Evolutionary conservation across 2,888 invertebrate species (phyloP).

Genomic region (Tholera decimalis): DNA sequence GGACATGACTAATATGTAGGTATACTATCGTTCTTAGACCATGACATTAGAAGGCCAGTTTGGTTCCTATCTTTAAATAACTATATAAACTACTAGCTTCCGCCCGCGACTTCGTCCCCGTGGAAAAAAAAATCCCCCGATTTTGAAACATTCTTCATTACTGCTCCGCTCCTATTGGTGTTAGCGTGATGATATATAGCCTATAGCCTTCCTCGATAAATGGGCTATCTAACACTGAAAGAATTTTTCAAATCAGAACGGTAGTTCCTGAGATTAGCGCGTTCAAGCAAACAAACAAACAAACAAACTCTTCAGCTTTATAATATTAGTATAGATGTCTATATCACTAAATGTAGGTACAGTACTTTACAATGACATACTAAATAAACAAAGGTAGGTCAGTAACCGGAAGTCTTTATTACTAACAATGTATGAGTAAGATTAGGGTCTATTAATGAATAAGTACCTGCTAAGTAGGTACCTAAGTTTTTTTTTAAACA

Average conservation of each 20-base stretch:
- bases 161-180: too few relatives aligned
- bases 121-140: too few relatives aligned
- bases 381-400: constrained; percentile 69
- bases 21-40: constrained; percentile 1
- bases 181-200: too few relatives aligned
- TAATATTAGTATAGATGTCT: too few relatives aligned
- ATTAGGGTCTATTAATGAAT: constrained; percentile 40
- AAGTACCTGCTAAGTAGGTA: background rate
- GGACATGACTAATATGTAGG: constrained; percentile 4
- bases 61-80: constrained; percentile 9
- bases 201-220: too few relatives aligned
- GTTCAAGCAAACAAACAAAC: too few relatives aligned
- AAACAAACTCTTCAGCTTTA: too few relatives aligned
- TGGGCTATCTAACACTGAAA: too few relatives aligned
- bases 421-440: constrained; percentile 60
- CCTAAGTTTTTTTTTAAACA: constrained; percentile 18
- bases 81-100: constrained; percentile 12
- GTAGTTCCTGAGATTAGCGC: too few relatives aligned
- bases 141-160: too few relatives aligned
- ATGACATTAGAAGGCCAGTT: constrained; percentile 38
- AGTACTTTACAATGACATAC: constrained; percentile 65
- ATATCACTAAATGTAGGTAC: constrained; percentile 20
- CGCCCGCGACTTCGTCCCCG: too few relatives aligned
- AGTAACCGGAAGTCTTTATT: constrained; percentile 59
- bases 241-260: too few relatives aligned